Evolutionary conservation across 2,113 vertebrate genomes (phyloP).

Genomic region (Sitta europaea): DNA sequence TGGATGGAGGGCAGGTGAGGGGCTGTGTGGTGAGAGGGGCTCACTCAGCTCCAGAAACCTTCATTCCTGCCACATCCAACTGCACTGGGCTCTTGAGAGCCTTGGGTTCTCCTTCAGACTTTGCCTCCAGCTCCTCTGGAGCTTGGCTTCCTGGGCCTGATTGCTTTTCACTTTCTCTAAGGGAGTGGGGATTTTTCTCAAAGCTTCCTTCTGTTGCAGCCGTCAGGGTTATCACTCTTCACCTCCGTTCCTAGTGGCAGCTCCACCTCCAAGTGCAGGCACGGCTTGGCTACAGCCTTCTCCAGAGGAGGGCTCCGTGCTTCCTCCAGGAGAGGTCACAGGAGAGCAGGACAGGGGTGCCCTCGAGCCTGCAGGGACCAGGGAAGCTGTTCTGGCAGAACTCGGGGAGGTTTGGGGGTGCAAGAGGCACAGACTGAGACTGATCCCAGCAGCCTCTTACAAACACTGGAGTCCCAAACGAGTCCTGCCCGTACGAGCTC

Average conservation of each 20-base stretch:
- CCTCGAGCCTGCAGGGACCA: background rate
- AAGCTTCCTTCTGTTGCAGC: background rate
- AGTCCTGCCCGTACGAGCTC: background rate
- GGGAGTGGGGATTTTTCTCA: background rate
- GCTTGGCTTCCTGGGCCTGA: background rate
- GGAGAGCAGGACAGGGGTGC: background rate
- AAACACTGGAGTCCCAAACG: background rate
- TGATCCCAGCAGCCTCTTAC: background rate
- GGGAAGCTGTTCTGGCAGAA: background rate
- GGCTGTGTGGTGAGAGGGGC: background rate
- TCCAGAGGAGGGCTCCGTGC: background rate
- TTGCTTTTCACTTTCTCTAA: background rate
- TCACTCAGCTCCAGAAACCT: background rate
- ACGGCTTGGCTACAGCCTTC: background rate
- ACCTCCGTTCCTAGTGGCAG: background rate
- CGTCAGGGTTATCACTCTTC: background rate
- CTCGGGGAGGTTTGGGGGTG: fast-evolving
- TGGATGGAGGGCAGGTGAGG: background rate
- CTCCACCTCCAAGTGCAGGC: background rate
- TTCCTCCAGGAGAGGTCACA: background rate
- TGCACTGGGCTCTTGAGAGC: background rate
- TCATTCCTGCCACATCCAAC: background rate
- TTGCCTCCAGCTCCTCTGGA: background rate
- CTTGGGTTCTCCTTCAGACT: background rate
- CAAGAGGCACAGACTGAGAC: background rate